A percentile compares a stretch with the other conserved stretches of the same genome.
Evolutionary conservation across 2,113 vertebrate species (phyloP).

Genomic region (Melanostigma gelatinosum): DNA sequence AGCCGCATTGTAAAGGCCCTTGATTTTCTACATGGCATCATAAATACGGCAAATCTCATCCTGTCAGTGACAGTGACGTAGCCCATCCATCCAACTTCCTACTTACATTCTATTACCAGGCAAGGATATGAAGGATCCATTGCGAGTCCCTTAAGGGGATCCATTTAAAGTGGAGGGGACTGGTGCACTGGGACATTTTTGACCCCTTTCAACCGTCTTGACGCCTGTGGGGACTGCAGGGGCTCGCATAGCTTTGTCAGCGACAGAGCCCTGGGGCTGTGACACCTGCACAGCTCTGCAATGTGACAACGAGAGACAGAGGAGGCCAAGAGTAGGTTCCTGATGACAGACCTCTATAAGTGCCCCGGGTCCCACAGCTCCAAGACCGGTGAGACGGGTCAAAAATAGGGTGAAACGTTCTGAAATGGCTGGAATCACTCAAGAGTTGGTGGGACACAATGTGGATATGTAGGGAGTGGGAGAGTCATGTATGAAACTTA

Average conservation of each 20-base stretch:
- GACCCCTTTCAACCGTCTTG: slow-evolving; percentile 60
- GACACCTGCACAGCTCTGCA: slow-evolving; percentile 58
- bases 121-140: slow-evolving; percentile 68
- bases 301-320: slow-evolving; percentile 58
- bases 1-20: slow-evolving; percentile 51
- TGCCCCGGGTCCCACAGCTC: slow-evolving; percentile 35
- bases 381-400: slow-evolving; percentile 48
- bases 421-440: slow-evolving; percentile 11
- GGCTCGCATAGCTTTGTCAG: slow-evolving; percentile 56
- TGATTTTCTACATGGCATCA: slow-evolving; percentile 59
- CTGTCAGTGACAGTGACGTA: slow-evolving; percentile 43
- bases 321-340: slow-evolving; percentile 48
- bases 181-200: slow-evolving; percentile 49
- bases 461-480: neutral
- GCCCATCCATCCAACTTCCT: slow-evolving; percentile 62
- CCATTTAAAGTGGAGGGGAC: slow-evolving; percentile 60
- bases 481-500: neutral
- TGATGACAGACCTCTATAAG: slow-evolving; percentile 50
- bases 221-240: slow-evolving; percentile 48
- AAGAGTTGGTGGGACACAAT: neutral
- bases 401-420: slow-evolving; percentile 4
- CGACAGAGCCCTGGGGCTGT: slow-evolving; percentile 52
- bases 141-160: slow-evolving; percentile 66
- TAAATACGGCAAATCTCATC: slow-evolving; percentile 65
- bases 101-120: slow-evolving; percentile 64